These are phyloP conservation scores for Cephus rjabovi DNA, from an alignment of 2,888 invertebrate species.

Conservation along the genomic window DNA sequence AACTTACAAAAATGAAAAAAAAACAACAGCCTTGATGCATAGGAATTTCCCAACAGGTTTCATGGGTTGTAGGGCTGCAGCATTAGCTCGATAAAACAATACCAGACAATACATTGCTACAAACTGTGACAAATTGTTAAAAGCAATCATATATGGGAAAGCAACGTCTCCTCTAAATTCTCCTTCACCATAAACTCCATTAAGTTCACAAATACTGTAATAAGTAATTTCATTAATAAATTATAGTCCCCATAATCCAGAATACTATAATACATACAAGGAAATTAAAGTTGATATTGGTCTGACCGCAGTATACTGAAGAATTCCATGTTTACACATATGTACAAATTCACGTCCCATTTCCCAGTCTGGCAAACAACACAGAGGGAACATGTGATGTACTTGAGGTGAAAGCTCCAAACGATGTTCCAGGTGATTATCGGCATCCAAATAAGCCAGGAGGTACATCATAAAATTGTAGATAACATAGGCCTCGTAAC, in stretches of 20 bases:
- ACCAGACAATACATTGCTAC: constrained; percentile 97
- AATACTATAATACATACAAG: constrained; percentile 74
- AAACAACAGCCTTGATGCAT: constrained; percentile 97
- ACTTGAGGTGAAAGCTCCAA: constrained; percentile 87
- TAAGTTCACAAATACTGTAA: constrained; percentile 84
- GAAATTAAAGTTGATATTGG: constrained; percentile 91
- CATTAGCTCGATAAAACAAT: constrained; percentile 91
- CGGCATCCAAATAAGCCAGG: constrained; percentile 88
- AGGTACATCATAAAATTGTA: constrained; percentile 98
- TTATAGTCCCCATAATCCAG: neutral
- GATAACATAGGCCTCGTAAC: constrained; percentile 98
- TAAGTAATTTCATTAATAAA: constrained; percentile 17
- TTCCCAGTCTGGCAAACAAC: constrained; percentile 91
- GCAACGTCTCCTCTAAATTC: constrained; percentile 87
- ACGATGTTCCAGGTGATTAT: constrained; percentile 85
- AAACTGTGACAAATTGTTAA: constrained; percentile 95
- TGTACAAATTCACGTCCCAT: constrained; percentile 95
- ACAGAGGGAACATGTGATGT: constrained; percentile 90
- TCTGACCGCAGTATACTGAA: constrained; percentile 93
- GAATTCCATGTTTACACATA: constrained; percentile 95
- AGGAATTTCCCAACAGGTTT: constrained; percentile 95
- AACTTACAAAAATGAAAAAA: constrained; percentile 98
- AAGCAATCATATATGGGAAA: constrained; percentile 88
- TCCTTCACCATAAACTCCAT: constrained; percentile 91
- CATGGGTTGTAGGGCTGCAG: constrained; percentile 89